A percentile compares a stretch with the other conserved stretches of the same genome.
Conservation (phyloP, 2,113 vertebrate genomes). For the Thamnophis sirtalis region DNA sequence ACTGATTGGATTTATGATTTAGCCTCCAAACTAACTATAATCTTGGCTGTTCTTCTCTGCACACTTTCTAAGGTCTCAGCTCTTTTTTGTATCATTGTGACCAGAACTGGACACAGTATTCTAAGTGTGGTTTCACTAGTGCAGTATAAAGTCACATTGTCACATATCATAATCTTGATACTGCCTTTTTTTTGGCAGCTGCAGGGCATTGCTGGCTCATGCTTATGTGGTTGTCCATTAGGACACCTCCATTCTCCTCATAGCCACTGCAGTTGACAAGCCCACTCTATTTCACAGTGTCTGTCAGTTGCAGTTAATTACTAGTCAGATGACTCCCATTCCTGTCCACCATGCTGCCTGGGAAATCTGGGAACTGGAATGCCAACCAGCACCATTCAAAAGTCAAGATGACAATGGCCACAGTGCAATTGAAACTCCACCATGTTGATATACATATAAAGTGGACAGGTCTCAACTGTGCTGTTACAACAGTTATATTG, state of each 20-base stretch:
- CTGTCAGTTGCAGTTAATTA: background rate
- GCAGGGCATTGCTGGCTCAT: background rate
- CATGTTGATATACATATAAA: background rate
- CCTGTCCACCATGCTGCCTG: background rate
- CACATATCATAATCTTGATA: background rate
- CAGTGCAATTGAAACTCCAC: background rate
- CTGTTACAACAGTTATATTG: background rate
- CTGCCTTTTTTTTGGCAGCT: background rate
- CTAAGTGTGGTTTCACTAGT: background rate
- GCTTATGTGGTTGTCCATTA: background rate
- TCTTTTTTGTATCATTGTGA: background rate
- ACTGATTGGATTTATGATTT: background rate
- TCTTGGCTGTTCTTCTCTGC: background rate
- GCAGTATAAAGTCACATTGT: background rate
- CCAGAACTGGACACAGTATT: background rate
- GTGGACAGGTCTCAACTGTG: background rate
- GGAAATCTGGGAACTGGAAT: background rate
- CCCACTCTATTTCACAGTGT: background rate
- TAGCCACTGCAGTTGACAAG: background rate
- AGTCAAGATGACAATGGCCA: background rate
- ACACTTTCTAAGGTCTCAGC: background rate
- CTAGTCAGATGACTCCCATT: background rate
- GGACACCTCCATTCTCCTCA: background rate
- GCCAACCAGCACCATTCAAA: background rate
- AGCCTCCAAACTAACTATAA: background rate